phyloP scores from a whole-genome alignment of 2,888 invertebrate genomes.

The Margaritifera margaritifera region DNA sequence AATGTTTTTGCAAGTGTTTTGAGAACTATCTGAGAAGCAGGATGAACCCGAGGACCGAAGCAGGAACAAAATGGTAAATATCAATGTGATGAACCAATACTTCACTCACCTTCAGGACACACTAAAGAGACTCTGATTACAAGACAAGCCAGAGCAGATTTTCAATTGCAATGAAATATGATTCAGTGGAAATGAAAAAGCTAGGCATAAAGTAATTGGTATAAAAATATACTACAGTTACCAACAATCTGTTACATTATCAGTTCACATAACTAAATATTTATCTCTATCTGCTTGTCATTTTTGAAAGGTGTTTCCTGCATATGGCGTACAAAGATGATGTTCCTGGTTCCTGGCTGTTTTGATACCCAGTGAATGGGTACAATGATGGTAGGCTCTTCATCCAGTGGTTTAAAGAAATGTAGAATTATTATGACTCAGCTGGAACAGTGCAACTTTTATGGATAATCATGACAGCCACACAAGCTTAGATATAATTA shows the following conservation, averaged over 20 bases:
- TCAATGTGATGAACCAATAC: constrained; percentile 1
- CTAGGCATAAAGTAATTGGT: constrained; percentile 7
- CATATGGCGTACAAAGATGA: no score
- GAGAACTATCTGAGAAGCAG: constrained; percentile 2
- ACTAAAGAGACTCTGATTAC: background rate
- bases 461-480: no score
- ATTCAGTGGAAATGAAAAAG: constrained; percentile 9
- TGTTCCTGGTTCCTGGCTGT: no score
- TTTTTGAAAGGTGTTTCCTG: no score
- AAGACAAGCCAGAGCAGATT: constrained; percentile 4
- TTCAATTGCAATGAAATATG: constrained; percentile 17
- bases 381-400: no score
- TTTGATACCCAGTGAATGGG: no score
- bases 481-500: no score
- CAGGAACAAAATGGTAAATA: constrained; percentile 4
- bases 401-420: no score
- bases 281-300: no score
- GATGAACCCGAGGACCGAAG: constrained; percentile 2
- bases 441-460: no score
- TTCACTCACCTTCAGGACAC: constrained; percentile 1
- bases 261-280: constrained; percentile 9
- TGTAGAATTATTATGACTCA: no score
- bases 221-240: constrained; percentile 3
- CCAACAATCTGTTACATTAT: no score
- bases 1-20: constrained; percentile 7